These are phyloP conservation scores for Phymastichus coffea DNA, from an alignment of 1,140 invertebrate species.

Conservation along the genomic window DNA sequence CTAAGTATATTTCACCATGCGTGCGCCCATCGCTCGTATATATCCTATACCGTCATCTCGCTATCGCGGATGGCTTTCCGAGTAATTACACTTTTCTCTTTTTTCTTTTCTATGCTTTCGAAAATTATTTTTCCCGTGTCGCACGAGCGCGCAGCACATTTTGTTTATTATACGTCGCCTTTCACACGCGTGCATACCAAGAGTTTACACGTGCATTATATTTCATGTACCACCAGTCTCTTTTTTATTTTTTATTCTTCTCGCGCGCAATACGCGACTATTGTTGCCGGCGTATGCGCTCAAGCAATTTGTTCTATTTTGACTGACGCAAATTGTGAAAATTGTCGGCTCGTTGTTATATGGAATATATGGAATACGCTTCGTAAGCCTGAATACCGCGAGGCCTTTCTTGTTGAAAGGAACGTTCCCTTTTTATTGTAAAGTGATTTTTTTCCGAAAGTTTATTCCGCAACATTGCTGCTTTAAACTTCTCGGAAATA, in stretches of 20 bases:
- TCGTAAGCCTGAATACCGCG: no score
- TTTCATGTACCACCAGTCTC: neutral
- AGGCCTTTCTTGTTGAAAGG: no score
- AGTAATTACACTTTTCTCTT: no score
- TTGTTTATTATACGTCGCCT: neutral
- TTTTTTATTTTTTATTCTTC: neutral
- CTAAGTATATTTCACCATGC: conserved; percentile 30
- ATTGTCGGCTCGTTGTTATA: neutral
- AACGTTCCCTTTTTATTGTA: no score
- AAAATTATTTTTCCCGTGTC: conserved; percentile 8
- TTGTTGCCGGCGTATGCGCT: neutral
- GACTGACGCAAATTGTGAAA: neutral
- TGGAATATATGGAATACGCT: neutral
- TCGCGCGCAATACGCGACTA: conserved; percentile 8
- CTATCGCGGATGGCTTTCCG: no score
- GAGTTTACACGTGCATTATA: neutral
- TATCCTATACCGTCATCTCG: conserved; percentile 20
- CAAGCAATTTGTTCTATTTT: neutral
- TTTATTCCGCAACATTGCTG: neutral
- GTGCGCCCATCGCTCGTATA: conserved; percentile 14
- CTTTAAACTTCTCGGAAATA: no score
- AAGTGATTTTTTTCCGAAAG: no score
- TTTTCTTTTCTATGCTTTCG: no score
- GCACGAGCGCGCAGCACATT: neutral
- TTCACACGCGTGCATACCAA: neutral